These are phyloP conservation scores for Thunnus maccoyii DNA, from an alignment of 2,113 vertebrate species.

Conservation along the genomic window DNA sequence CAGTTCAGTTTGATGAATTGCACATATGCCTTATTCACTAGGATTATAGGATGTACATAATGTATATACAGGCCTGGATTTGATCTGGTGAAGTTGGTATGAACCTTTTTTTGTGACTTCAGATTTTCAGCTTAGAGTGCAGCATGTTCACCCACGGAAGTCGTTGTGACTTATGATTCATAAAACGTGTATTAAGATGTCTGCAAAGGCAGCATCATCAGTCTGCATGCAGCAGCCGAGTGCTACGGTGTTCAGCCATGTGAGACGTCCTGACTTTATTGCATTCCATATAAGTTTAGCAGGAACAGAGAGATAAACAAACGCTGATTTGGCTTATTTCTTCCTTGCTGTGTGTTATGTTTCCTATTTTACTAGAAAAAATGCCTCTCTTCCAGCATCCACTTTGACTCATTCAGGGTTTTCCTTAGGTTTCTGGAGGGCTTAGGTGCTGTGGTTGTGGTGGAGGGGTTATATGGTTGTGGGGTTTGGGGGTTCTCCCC, in stretches of 20 bases:
- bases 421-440: too few relatives aligned
- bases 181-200: constrained; percentile 46
- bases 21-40: constrained; percentile 7
- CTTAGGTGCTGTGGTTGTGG: too few relatives aligned
- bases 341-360: neutral
- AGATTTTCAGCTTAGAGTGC: constrained; percentile 30
- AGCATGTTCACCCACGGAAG: constrained; percentile 14
- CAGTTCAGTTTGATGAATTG: neutral
- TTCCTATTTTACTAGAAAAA: constrained; percentile 1
- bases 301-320: constrained; percentile 55
- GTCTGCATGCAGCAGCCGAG: constrained; percentile 41
- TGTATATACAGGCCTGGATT: neutral
- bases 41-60: neutral
- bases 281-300: constrained; percentile 31
- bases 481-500: too few relatives aligned
- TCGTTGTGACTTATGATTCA: constrained; percentile 51
- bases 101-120: neutral
- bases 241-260: constrained; percentile 45
- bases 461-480: too few relatives aligned
- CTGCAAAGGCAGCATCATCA: constrained; percentile 24
- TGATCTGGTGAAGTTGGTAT: neutral
- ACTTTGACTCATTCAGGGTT: neutral
- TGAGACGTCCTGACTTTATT: constrained; percentile 52
- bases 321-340: constrained; percentile 35
- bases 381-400: neutral